Base-by-base conservation (phyloP, 2,888 invertebrate species). In the Diaperis boleti region DNA sequence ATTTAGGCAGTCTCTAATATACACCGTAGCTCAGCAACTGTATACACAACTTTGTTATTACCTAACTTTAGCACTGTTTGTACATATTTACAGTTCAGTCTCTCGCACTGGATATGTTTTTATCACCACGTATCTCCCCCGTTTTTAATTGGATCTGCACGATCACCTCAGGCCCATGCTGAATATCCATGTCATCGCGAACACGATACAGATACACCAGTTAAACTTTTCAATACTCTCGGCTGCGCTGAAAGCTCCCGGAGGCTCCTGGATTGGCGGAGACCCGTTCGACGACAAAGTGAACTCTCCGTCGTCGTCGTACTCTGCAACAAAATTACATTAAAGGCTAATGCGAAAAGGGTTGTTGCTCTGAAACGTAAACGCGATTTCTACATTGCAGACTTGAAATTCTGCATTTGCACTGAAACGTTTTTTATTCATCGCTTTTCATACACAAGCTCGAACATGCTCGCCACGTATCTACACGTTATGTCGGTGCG, bases 271-370 rank as follows among this genome's bases (percentile, higher is more conserved):
- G 59, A 81, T 78, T 47, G 80, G 79, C 11, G 82, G 81, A 22
- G 82, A 81, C 10, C 80, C 78, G 68, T 80, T 78, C 39, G 81
- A 81, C 10, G 81, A 76, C 60, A 80, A 74, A 15, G 79, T 80
- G 73, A 80, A 82, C 62, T 82, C 82, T 18, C 77, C 78, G 56
- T 82, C 81, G 70, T 79, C 79, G 56, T 81, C 81, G 70, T 80
- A 81, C 65, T 80, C 80, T 79, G 75, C 35, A 78, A 76, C 66
- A 70, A 65, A 69, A 69, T 62, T 64, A 69, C 63, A 68, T 67
- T 65, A 62, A 63, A 61, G 62, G 47, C 39, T 65, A 65, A 65
- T 59, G 63, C 49, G 59, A 54, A 44, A 49, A 47, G 14, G 39
- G 49, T 22, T 37, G 41, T 49, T 31, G 56, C 42, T 41, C 15